Evolutionary conservation across 2,797 vertebrate species (phyloP), one percentile per base, ranked within the genome.

Genomic region (Betta splendens): DNA sequence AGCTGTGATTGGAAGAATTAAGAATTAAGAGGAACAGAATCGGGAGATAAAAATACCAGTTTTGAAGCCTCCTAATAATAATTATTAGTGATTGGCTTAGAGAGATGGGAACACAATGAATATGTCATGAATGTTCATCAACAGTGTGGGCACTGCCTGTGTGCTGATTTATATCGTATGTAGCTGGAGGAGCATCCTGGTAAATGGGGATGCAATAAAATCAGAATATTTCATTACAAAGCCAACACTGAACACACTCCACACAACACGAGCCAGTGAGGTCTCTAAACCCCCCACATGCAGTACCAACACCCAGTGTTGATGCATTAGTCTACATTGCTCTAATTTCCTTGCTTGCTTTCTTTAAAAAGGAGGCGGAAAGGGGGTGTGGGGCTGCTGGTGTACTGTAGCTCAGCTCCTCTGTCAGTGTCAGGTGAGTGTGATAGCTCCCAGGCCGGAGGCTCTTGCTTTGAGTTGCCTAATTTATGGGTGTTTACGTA

Each of bases 391-490:
- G n/a, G n/a, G n/a, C n/a, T n/a, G n/a, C n/a, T n/a, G n/a, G n/a
- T n/a, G n/a, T 79, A 58, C 35, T 39, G 64, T 42, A 65, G 71
- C 60, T 31, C 7, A 71, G 66, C 74, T 56, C 75, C 53, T 82
- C 65, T 79, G 79, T 72, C 79, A 66, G 72, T 79, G 74, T 87
- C 84, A 73, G 78, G 72, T 87, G 83, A 69, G 68, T 67, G 53
- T 72, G 15, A 63, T 38, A 55, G 60, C 60, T 35, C 29, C 60
- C 60, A 67, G 62, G 65, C 57, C 64, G 58, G 40, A 54, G 17
- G 45, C 58, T 49, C 36, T 37, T 29, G 44, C 37, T 69, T 72
- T 65, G 53, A 63, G 58, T 68, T 62, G 35, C 5, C 64, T 53
- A n/a, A 56, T 71, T 42, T 59, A 20, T 32, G 26, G 40, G 37